Evolutionary conservation across 2,797 vertebrate genomes (phyloP).

Genomic region (Argentina silus): DNA sequence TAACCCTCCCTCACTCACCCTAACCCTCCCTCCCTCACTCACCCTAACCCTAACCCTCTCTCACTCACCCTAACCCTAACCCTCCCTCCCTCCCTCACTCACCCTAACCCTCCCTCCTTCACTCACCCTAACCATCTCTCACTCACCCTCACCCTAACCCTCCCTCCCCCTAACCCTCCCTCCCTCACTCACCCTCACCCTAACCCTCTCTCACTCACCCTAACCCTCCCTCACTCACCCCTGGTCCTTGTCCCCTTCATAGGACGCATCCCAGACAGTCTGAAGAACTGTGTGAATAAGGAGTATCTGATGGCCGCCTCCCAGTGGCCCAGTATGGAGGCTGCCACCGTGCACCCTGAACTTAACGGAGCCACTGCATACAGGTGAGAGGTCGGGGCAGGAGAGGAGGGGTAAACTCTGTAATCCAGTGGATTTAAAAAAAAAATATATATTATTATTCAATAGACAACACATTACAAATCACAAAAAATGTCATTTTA

Average conservation of each 20-base stretch:
- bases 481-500: no score
- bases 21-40: background rate
- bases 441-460: no score
- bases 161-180: background rate
- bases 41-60: background rate
- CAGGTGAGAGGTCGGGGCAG: conserved; percentile 75
- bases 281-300: conserved; percentile 97
- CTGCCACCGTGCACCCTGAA: conserved; percentile 88
- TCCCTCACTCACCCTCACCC: background rate
- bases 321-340: conserved; percentile 91
- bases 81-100: background rate
- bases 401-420: background rate
- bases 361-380: conserved; percentile 88
- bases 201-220: no score
- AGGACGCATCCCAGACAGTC: conserved; percentile 92
- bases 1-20: background rate
- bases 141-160: background rate
- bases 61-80: background rate
- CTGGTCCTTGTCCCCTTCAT: background rate
- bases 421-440: background rate
- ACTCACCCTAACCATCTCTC: no score
- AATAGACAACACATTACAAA: no score
- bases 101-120: background rate
- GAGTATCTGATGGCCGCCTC: conserved; percentile 92
- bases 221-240: background rate